A percentile compares a stretch with the other conserved stretches of the same genome.
Conservation (phyloP, 2,888 invertebrate species). For the Blastobasis adustella region DNA sequence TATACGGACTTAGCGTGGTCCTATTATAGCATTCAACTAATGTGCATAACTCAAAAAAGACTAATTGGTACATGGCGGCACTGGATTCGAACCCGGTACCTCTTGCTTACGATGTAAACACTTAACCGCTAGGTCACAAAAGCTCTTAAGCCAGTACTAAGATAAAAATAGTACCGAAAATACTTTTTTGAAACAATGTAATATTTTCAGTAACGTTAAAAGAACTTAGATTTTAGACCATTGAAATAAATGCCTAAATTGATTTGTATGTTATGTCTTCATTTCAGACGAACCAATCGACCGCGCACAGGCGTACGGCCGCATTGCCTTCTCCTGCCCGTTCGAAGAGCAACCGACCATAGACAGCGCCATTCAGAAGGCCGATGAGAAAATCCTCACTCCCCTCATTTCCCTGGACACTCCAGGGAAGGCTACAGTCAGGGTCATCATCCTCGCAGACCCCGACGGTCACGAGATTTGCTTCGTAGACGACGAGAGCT, state of each 20-base stretch:
- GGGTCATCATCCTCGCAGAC: conserved; percentile 96
- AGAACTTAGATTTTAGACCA: too few species aligned
- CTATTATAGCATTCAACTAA: too few species aligned
- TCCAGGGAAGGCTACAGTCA: conserved; percentile 96
- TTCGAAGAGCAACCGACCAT: conserved; percentile 83
- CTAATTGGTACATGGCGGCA: too few species aligned
- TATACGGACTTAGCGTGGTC: too few species aligned
- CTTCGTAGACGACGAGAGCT: conserved; percentile 98
- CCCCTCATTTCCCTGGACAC: conserved; percentile 95
- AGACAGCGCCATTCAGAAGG: conserved; percentile 81
- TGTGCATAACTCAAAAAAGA: too few species aligned
- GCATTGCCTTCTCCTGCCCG: conserved; percentile 96
- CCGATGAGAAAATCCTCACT: conserved; percentile 85
- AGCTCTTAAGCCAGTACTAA: too few species aligned
- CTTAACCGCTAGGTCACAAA: too few species aligned
- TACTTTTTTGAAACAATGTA: background rate
- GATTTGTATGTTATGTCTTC: background rate
- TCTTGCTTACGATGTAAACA: too few species aligned
- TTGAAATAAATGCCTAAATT: too few species aligned
- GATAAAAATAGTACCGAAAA: background rate
- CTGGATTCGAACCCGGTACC: too few species aligned
- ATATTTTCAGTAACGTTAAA: too few species aligned
- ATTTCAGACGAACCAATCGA: conserved; percentile 78
- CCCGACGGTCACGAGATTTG: conserved; percentile 99
- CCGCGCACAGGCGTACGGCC: conserved; percentile 93